phyloP scores from a whole-genome alignment of 2,797 vertebrate genomes.

The Sardinella longiceps region DNA sequence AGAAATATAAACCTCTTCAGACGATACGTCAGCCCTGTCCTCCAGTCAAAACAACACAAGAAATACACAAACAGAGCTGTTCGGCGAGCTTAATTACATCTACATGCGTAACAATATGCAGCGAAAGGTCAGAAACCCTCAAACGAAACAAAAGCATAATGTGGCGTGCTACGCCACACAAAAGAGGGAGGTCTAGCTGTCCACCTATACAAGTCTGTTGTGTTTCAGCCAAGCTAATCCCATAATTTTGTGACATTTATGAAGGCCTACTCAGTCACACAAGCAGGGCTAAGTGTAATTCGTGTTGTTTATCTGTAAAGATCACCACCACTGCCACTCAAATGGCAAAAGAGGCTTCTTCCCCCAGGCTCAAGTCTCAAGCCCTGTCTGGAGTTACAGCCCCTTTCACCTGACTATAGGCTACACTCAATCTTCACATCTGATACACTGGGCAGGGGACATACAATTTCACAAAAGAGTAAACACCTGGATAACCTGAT shows the following conservation, averaged over 20 bases:
- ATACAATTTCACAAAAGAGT: neutral
- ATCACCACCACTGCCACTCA: conserved; percentile 32
- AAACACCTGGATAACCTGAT: neutral
- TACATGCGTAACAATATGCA: neutral
- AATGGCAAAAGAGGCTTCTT: conserved; percentile 16
- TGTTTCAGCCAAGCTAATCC: neutral
- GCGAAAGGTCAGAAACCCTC: neutral
- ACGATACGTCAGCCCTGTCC: neutral
- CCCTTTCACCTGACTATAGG: conserved; percentile 34
- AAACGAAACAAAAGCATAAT: neutral
- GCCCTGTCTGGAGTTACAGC: conserved; percentile 3
- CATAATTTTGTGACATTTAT: conserved; percentile 15
- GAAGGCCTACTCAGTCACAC: conserved; percentile 1
- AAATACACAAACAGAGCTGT: neutral
- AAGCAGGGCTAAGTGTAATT: neutral
- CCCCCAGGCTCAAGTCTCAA: neutral
- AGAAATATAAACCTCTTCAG: conserved; percentile 21
- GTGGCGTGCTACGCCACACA: neutral
- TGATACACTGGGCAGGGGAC: conserved; percentile 9
- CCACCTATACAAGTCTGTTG: neutral
- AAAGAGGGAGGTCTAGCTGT: neutral
- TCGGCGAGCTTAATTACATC: neutral
- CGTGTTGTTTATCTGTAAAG: neutral
- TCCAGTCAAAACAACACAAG: neutral
- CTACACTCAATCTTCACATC: conserved; percentile 11